phyloP scores from a whole-genome alignment of 2,113 vertebrate genomes.

The Nerophis lumbriciformis region DNA sequence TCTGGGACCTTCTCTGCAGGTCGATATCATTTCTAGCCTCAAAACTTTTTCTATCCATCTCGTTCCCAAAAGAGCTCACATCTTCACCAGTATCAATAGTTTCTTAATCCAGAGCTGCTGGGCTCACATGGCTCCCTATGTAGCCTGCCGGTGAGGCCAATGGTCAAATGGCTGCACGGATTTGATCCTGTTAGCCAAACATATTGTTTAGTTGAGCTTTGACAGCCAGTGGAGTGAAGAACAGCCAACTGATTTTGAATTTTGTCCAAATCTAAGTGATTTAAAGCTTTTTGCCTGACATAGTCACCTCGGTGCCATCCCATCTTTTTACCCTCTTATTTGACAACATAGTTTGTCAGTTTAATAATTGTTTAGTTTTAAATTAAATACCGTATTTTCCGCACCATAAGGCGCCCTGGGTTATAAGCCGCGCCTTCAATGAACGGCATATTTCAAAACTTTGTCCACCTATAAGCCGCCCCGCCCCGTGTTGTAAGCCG shows the following conservation, averaged over 20 bases:
- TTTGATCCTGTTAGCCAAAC: constrained; percentile 69
- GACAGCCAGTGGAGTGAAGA: constrained; percentile 48
- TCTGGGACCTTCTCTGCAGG: constrained; percentile 38
- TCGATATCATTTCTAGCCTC: constrained; percentile 58
- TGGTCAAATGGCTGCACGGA: constrained; percentile 69
- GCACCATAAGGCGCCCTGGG: too few species aligned
- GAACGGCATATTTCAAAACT: too few species aligned
- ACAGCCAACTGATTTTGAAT: constrained; percentile 35
- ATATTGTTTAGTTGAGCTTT: constrained; percentile 51
- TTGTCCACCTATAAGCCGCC: too few species aligned
- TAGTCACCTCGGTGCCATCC: too few species aligned
- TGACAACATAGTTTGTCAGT: too few species aligned
- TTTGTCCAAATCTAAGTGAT: constrained; percentile 14
- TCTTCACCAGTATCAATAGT: constrained; percentile 64
- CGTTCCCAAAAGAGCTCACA: constrained; percentile 54
- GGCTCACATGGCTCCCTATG: constrained; percentile 64
- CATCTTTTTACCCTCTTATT: too few species aligned
- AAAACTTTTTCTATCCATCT: constrained; percentile 54
- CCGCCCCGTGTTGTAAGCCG: too few species aligned
- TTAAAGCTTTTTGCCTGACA: constrained; percentile 4
- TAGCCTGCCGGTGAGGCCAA: constrained; percentile 59
- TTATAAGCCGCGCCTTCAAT: too few species aligned
- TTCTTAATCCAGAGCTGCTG: constrained; percentile 57
- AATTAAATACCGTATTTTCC: too few species aligned
- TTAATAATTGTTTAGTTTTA: too few species aligned